Percentiles rank a stretch among this genome's conserved stretches.
These are phyloP conservation scores for Pyralis farinalis DNA, from an alignment of 2,888 invertebrate species.

Conservation along the genomic window DNA sequence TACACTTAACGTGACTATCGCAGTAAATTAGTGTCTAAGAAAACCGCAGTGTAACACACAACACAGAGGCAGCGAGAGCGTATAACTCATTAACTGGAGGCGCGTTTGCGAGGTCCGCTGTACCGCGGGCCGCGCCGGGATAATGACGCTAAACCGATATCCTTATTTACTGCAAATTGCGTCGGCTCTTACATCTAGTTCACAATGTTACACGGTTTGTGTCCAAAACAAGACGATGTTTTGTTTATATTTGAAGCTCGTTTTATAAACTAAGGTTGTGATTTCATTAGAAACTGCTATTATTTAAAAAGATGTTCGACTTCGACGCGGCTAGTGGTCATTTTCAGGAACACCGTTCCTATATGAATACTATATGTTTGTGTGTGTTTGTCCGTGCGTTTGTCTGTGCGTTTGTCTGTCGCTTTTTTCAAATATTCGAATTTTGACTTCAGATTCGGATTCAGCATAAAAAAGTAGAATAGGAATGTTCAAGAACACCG, in stretches of 20 bases:
- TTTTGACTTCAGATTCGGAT: no score
- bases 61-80: conserved; percentile 21
- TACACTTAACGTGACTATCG: conserved; percentile 26
- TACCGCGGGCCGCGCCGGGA: conserved; percentile 32
- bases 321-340: no score
- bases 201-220: conserved; percentile 6
- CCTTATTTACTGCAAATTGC: conserved; percentile 79
- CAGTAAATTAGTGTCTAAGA: conserved; percentile 45
- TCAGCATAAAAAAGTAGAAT: no score
- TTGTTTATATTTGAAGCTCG: no score
- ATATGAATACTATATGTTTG: no score
- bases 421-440: no score
- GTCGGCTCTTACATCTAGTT: conserved; percentile 37
- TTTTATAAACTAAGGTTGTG: no score
- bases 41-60: conserved; percentile 26
- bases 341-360: no score
- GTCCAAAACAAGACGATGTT: not conserved
- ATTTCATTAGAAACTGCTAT: no score
- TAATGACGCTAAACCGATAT: conserved; percentile 75
- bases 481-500: no score
- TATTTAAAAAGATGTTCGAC: not conserved
- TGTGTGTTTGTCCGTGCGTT: no score
- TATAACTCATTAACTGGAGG: conserved; percentile 41
- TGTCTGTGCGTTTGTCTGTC: no score
- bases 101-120: conserved; percentile 31